Evolutionary conservation across 1,140 invertebrate species (phyloP).

Genomic region (Cephus cinctus): DNA sequence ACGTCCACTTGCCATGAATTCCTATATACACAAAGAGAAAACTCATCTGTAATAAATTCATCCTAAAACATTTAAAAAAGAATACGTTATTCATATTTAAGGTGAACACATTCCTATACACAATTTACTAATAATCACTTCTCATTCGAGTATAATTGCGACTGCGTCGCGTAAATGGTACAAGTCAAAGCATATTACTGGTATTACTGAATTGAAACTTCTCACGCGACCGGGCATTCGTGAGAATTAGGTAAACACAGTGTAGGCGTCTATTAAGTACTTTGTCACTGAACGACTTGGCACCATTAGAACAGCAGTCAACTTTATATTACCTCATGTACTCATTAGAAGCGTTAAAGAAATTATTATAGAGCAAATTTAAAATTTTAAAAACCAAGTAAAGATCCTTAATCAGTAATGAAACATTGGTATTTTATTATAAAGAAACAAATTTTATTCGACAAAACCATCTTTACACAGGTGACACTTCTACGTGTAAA

Average conservation of each 20-base stretch:
- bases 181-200: too few species aligned
- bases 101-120: too few species aligned
- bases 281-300: too few species aligned
- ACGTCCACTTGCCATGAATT: too few species aligned
- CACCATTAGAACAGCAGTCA: too few species aligned
- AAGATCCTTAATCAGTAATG: neutral
- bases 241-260: neutral
- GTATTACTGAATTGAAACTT: neutral
- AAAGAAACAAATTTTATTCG: constrained; percentile 22
- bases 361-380: neutral
- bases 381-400: neutral
- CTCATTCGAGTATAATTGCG: too few species aligned
- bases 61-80: too few species aligned
- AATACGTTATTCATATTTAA: too few species aligned
- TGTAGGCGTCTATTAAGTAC: neutral
- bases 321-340: neutral
- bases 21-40: constrained; percentile 16
- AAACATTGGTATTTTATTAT: constrained; percentile 1
- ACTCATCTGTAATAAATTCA: too few species aligned
- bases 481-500: neutral
- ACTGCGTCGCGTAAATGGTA: too few species aligned
- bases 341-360: neutral
- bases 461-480: constrained; percentile 19
- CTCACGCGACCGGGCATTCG: neutral
- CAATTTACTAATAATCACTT: too few species aligned